phyloP scores from a whole-genome alignment of 2,888 invertebrate genomes.

The Vanessa cardui region DNA sequence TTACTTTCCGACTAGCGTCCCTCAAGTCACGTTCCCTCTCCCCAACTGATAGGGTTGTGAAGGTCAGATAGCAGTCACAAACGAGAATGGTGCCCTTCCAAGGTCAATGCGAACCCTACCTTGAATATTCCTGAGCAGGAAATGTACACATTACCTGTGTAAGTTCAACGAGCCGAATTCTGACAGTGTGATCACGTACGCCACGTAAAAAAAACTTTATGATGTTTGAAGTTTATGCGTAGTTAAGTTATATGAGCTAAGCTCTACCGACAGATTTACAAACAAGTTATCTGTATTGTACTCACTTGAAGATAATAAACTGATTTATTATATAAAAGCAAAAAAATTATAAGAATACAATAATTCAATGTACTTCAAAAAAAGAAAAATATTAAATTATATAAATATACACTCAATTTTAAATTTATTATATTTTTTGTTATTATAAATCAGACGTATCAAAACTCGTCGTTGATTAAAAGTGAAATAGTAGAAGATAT shows the following conservation, averaged over 20 bases:
- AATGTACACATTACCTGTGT: slow-evolving; percentile 16
- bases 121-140: slow-evolving; percentile 34
- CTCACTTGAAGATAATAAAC: neutral
- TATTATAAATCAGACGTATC: too few species aligned
- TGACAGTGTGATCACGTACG: slow-evolving; percentile 30
- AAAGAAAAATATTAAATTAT: too few species aligned
- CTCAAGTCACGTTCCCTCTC: slow-evolving; percentile 35
- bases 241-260: neutral
- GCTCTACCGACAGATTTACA: slow-evolving; percentile 1
- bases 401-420: too few species aligned
- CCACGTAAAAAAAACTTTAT: slow-evolving; percentile 19
- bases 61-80: slow-evolving; percentile 45
- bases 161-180: slow-evolving; percentile 22
- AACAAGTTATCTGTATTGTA: neutral
- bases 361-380: too few species aligned
- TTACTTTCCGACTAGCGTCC: slow-evolving; percentile 16
- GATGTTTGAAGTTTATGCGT: slow-evolving; percentile 14
- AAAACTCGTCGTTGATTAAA: too few species aligned
- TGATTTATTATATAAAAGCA: too few species aligned
- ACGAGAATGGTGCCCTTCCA: slow-evolving; percentile 42
- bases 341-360: too few species aligned
- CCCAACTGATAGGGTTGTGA: slow-evolving; percentile 40
- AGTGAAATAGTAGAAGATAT: too few species aligned
- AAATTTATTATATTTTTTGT: too few species aligned
- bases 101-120: slow-evolving; percentile 43